Conservation (phyloP, 1,140 invertebrate genomes). For the Orius insidiosus region DNA sequence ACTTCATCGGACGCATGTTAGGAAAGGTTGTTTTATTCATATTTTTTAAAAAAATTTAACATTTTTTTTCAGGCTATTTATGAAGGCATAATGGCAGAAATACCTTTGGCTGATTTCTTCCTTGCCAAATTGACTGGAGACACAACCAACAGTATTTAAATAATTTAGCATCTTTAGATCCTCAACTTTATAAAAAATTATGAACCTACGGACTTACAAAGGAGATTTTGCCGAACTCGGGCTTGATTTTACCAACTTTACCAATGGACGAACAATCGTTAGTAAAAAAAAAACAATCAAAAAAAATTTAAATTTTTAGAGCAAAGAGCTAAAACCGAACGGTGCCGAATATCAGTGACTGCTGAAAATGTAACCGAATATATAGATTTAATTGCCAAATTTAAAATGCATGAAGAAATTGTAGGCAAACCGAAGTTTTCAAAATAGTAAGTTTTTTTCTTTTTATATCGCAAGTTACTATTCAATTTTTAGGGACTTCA, state of each 20-base stretch:
- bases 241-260: constrained; percentile 85
- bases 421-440: constrained; percentile 69
- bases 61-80: constrained; percentile 64
- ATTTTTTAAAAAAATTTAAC: too few species aligned
- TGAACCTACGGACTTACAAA: constrained; percentile 69
- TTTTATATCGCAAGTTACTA: background rate
- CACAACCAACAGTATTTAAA: constrained; percentile 72
- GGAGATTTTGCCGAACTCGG: constrained; percentile 63
- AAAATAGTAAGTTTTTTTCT: constrained; percentile 34
- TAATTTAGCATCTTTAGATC: constrained; percentile 83
- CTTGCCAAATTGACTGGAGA: constrained; percentile 67
- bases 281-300: constrained; percentile 16
- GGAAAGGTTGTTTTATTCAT: constrained; percentile 86
- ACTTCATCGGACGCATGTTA: constrained; percentile 84
- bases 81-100: constrained; percentile 84
- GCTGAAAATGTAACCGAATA: constrained; percentile 89
- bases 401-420: constrained; percentile 87
- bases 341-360: constrained; percentile 81
- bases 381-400: constrained; percentile 89
- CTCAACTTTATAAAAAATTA: constrained; percentile 78
- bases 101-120: constrained; percentile 87
- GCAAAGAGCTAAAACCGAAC: constrained; percentile 77
- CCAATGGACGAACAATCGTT: constrained; percentile 72
- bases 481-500: constrained; percentile 46
- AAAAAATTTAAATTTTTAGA: constrained; percentile 27